Percentiles rank a stretch among this genome's conserved stretches.
Evolutionary conservation across 1,140 invertebrate genomes (phyloP).

Genomic region (Notospermus geniculatus): DNA sequence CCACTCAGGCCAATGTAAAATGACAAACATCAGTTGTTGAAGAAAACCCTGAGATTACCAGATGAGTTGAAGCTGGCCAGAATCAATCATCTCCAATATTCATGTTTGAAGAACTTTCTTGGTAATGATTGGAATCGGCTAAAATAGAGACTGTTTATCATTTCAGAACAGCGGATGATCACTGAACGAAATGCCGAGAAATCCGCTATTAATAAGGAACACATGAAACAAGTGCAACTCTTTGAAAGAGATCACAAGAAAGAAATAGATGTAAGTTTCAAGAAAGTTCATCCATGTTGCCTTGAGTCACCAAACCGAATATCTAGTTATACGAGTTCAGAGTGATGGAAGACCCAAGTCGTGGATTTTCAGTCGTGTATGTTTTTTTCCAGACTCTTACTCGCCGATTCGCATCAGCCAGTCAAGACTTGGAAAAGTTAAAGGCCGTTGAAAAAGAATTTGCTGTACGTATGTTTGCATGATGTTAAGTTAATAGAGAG

Average conservation of each 20-base stretch:
- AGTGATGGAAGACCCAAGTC: too few relatives aligned
- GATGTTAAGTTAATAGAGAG: too few relatives aligned
- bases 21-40: too few relatives aligned
- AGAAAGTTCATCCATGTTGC: too few relatives aligned
- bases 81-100: too few relatives aligned
- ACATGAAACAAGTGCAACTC: constrained; percentile 34
- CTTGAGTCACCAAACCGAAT: too few relatives aligned
- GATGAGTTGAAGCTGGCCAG: too few relatives aligned
- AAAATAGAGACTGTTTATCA: constrained; percentile 1
- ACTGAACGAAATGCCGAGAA: constrained; percentile 41
- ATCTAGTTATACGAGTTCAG: too few relatives aligned
- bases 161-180: constrained; percentile 36
- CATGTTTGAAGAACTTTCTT: too few relatives aligned
- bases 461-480: constrained; percentile 37
- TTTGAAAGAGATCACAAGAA: constrained; percentile 47
- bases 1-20: not conserved
- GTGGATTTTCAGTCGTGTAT: too few relatives aligned
- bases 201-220: constrained; percentile 32
- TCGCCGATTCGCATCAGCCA: constrained; percentile 43
- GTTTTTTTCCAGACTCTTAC: constrained; percentile 33
- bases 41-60: too few relatives aligned
- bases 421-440: constrained; percentile 44
- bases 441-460: constrained; percentile 38
- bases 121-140: too few relatives aligned
- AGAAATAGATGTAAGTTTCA: constrained; percentile 44